These are phyloP conservation scores for Mixornis gularis DNA, from an alignment of 2,113 vertebrate species.

Conservation along the genomic window DNA sequence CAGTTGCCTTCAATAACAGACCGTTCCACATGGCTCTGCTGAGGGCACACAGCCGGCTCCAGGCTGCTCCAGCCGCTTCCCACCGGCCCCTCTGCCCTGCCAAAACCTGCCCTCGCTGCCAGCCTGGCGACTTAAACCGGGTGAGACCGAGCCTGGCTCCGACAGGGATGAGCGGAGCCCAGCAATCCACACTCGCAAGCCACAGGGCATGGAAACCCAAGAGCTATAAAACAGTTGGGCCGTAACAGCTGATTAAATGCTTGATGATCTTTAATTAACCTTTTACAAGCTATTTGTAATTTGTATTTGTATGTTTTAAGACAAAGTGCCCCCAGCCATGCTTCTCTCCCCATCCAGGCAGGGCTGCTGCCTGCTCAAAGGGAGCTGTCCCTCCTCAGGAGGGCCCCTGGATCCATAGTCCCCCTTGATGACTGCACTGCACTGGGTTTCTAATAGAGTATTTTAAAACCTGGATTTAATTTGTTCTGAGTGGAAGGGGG, in stretches of 20 bases:
- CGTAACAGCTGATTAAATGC: constrained; percentile 37
- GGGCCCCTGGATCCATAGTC: rapidly evolving
- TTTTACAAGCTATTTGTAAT: constrained; percentile 50
- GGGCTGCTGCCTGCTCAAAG: background rate
- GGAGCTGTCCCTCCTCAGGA: background rate
- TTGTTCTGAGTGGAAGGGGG: background rate
- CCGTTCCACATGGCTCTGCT: background rate
- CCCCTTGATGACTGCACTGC: rapidly evolving
- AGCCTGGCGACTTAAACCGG: background rate
- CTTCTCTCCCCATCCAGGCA: background rate
- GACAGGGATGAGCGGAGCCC: background rate
- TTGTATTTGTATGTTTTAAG: background rate
- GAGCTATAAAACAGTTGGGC: constrained; percentile 33
- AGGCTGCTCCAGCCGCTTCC: background rate
- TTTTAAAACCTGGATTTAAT: background rate
- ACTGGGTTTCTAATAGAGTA: rapidly evolving
- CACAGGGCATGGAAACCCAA: background rate
- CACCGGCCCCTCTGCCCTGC: background rate
- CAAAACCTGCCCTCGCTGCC: background rate
- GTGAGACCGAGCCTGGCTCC: rapidly evolving
- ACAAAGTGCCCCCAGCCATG: background rate
- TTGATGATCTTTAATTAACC: constrained; percentile 53
- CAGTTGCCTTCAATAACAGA: background rate
- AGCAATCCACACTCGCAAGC: background rate
- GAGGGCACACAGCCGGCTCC: rapidly evolving